Conservation (phyloP, 1,140 invertebrate genomes). For the Nephila pilipes region DNA sequence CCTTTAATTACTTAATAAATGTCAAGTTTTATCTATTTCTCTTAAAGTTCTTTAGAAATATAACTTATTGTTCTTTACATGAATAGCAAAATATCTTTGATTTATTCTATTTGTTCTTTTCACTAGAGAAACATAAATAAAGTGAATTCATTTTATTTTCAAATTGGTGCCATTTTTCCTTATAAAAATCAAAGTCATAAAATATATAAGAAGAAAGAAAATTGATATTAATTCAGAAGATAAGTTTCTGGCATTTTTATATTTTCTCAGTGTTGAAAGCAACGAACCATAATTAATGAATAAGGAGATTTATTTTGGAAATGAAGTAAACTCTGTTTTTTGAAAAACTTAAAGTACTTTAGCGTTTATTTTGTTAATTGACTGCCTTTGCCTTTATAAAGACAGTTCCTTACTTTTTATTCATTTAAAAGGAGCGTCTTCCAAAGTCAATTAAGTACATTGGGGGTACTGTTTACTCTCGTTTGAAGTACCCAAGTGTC, state of each 20-base stretch:
- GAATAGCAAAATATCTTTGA: neutral
- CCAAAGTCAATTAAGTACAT: slow-evolving; percentile 30
- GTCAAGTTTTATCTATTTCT: neutral
- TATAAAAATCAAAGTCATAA: neutral
- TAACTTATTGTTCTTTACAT: neutral
- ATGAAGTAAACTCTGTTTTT: neutral
- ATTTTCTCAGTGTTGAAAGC: slow-evolving; percentile 12
- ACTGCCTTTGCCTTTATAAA: neutral
- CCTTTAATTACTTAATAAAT: neutral
- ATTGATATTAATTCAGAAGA: neutral
- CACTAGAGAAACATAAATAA: slow-evolving; percentile 5
- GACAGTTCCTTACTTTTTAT: neutral
- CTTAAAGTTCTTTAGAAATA: neutral
- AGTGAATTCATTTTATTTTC: neutral
- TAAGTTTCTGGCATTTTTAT: neutral
- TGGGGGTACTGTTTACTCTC: slow-evolving; percentile 15
- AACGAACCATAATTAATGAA: neutral
- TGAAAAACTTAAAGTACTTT: neutral
- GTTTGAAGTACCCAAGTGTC: neutral
- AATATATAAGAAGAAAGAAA: neutral
- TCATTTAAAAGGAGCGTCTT: neutral
- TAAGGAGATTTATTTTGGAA: slow-evolving; percentile 10
- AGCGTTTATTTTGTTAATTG: slow-evolving; percentile 22
- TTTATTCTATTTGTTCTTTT: slow-evolving; percentile 16
- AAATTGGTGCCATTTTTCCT: neutral